Conservation (phyloP, 1,140 invertebrate species). For the Vollenhovia emeryi region DNA sequence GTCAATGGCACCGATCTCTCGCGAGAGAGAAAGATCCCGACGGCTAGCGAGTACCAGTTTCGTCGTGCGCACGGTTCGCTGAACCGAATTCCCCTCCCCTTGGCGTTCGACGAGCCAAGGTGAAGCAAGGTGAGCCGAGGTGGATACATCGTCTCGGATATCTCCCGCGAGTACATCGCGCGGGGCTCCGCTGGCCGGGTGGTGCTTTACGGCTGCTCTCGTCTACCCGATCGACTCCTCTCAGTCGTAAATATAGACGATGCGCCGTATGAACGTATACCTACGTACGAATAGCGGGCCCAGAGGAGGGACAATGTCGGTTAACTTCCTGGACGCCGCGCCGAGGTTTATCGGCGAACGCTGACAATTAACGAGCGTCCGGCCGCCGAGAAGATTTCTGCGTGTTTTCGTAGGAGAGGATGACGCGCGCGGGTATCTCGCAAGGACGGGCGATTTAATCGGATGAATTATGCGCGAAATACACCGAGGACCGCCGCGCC, state of each 20-base stretch:
- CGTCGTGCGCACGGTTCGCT: conserved; percentile 68
- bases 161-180: conserved; percentile 27
- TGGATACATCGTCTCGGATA: conserved; percentile 67
- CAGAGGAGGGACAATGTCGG: conserved; percentile 53
- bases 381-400: neutral
- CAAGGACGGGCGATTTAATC: neutral
- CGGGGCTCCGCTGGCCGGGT: neutral
- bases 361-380: conserved; percentile 51
- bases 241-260: conserved; percentile 60
- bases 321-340: conserved; percentile 21
- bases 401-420: neutral
- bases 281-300: conserved; percentile 16
- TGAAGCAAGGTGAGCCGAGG: conserved; percentile 60
- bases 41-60: conserved; percentile 40
- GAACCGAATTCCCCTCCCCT: conserved; percentile 69
- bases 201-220: conserved; percentile 60
- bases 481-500: neutral
- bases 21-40: conserved; percentile 23
- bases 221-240: conserved; percentile 54
- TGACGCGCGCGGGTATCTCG: neutral
- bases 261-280: conserved; percentile 29
- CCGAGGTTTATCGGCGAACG: conserved; percentile 33
- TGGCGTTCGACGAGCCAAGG: conserved; percentile 9
- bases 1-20: conserved; percentile 74
- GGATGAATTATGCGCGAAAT: neutral